Base-by-base conservation (phyloP, 1,140 invertebrate species). In the Adelges cooleyi region DNA sequence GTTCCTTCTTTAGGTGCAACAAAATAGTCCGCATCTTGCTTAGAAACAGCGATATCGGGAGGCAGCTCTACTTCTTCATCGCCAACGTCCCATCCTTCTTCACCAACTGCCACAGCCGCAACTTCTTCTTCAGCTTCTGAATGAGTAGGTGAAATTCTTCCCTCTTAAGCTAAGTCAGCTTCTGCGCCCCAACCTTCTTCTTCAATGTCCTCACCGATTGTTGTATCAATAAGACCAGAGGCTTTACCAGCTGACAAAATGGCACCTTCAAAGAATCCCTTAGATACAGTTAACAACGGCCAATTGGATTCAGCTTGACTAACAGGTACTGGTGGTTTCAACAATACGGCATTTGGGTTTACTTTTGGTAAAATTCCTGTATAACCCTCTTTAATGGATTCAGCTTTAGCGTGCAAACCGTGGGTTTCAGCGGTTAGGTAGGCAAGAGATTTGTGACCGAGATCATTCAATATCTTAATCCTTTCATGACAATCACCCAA, bases 371-470 rank as follows among this genome's bases (percentile, higher is more conserved):
- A 71, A 23, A 84, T 76, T 49, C 84, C 80, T 4, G 81, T 79
- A 0, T 81, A 80, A 22, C 82, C 78, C 11, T 81, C 77, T 49
- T 82, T 82, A 13, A 96, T 72, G n/a, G 83, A 80, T 50, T 87
- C 84, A 0, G 87, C 86, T 68, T 93, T 86, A 42, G 92, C 89
- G 0, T 80, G 73, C 10, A 95, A 80, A 33, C 91, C 91, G 76
- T 99, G 92, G n/a, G 94, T 97, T 10, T 86, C 85, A 0, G 95
- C 94, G 0, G 93, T 97, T 9, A 99, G 79, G 74, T 97, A 96
- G 0, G 96, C 95, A 29, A 92, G 77, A 0, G 89, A 89, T 18
- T 79, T 75, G 73, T 71, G 75, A 42, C 68, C 73, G 67, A 68
- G 71, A 46, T 89, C 87, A 76, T 90, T 90, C n/a, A 96, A 78